Conservation (phyloP, 2,113 vertebrate species). For the Hymenochirus boettgeri region DNA sequence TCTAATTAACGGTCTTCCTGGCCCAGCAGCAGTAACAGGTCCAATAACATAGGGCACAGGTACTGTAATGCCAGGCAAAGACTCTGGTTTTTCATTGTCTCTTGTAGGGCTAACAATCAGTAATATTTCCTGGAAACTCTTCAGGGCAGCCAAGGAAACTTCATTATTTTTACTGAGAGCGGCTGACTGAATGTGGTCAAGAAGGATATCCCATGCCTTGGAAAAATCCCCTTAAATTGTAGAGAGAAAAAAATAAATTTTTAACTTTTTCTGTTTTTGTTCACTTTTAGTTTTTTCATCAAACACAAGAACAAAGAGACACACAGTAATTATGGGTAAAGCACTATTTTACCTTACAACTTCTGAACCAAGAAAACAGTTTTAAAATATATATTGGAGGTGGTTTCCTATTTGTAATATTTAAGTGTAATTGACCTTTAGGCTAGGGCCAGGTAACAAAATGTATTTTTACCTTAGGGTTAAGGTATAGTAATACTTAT, state of each 20-base stretch:
- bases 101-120: slow-evolving; percentile 89
- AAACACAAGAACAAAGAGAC: too few species aligned
- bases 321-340: too few species aligned
- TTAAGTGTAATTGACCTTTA: too few species aligned
- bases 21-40: slow-evolving; percentile 71
- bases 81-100: slow-evolving; percentile 79
- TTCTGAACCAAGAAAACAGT: too few species aligned
- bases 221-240: slow-evolving; percentile 83
- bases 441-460: too few species aligned
- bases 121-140: slow-evolving; percentile 97
- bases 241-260: slow-evolving; percentile 11
- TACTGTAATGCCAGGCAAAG: slow-evolving; percentile 77
- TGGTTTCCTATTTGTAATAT: too few species aligned
- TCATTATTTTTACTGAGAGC: slow-evolving; percentile 98
- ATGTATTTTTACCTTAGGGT: too few species aligned
- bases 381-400: too few species aligned
- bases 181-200: slow-evolving; percentile 96
- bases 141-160: slow-evolving; percentile 93
- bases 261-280: neutral
- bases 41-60: slow-evolving; percentile 80
- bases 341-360: too few species aligned
- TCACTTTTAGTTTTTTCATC: too few species aligned
- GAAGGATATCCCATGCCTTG: slow-evolving; percentile 93
- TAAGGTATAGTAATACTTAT: too few species aligned
- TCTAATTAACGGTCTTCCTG: slow-evolving; percentile 79